phyloP scores from a whole-genome alignment of 2,888 invertebrate genomes.

The Coenonympha arcania region DNA sequence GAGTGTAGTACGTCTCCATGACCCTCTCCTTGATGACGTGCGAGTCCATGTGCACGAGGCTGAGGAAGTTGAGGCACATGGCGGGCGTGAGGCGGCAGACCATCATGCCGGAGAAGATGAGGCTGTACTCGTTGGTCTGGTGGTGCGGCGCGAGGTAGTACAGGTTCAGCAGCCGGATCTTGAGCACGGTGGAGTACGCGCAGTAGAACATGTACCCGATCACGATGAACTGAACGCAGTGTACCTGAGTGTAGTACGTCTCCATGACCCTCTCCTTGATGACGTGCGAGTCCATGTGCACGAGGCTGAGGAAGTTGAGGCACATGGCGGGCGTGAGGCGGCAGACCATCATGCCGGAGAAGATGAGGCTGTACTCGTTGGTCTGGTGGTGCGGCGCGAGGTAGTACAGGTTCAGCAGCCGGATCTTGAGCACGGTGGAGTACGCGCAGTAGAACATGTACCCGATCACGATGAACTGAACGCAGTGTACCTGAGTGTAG shows the following conservation, averaged over 20 bases:
- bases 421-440: constrained; percentile 96
- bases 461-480: constrained; percentile 89
- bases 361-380: constrained; percentile 98
- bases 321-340: constrained; percentile 98
- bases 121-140: constrained; percentile 98
- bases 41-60: constrained; percentile 98
- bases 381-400: constrained; percentile 98
- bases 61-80: constrained; percentile 97
- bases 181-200: constrained; percentile 97
- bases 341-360: constrained; percentile 98
- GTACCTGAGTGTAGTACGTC: constrained; percentile 95
- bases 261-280: constrained; percentile 85
- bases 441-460: constrained; percentile 99
- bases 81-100: constrained; percentile 97
- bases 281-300: constrained; percentile 98
- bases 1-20: constrained; percentile 94
- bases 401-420: constrained; percentile 96
- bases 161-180: constrained; percentile 94
- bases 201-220: constrained; percentile 97
- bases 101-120: constrained; percentile 99
- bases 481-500: constrained; percentile 95
- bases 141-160: constrained; percentile 98
- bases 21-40: constrained; percentile 87
- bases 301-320: constrained; percentile 96
- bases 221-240: no score